These are phyloP conservation scores for Beroe ovata DNA, from an alignment of 37 sponge, comb jelly and placozoan genomes.

Conservation along the genomic window DNA sequence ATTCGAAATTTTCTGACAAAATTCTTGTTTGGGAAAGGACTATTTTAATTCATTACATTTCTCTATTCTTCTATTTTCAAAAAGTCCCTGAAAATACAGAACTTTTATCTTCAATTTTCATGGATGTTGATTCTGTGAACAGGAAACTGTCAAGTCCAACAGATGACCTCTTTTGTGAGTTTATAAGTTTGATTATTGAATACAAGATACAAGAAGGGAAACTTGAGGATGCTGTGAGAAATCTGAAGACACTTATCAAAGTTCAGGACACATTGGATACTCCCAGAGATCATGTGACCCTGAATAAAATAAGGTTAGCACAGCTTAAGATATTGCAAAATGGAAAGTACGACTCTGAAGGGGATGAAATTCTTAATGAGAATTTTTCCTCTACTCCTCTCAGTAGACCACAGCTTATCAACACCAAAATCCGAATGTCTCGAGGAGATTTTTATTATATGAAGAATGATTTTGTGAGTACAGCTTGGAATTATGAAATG, in stretches of 20 bases:
- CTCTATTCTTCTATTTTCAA: slow-evolving; percentile 53
- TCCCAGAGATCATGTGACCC: background rate
- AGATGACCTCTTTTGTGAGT: slow-evolving; percentile 45
- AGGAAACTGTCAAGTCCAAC: slow-evolving; percentile 9
- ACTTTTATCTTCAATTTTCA: background rate
- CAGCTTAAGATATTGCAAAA: slow-evolving; percentile 14
- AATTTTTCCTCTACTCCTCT: slow-evolving; percentile 26
- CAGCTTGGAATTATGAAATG: slow-evolving; percentile 58
- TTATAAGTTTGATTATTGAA: slow-evolving; percentile 41
- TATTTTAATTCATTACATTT: slow-evolving; percentile 26
- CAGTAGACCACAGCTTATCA: slow-evolving; percentile 16
- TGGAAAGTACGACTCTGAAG: background rate
- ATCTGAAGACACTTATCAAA: background rate
- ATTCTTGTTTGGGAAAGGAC: background rate
- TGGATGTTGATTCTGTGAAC: background rate
- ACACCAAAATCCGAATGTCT: slow-evolving; percentile 31
- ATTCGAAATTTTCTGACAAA: background rate
- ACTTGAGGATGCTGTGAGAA: slow-evolving; percentile 26
- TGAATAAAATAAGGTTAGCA: slow-evolving; percentile 14
- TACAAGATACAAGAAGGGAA: slow-evolving; percentile 43
- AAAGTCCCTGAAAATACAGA: background rate
- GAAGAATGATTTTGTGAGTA: slow-evolving; percentile 37
- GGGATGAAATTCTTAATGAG: background rate
- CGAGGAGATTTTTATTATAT: slow-evolving; percentile 34
- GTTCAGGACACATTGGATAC: slow-evolving; percentile 7